A percentile compares a stretch with the other conserved stretches of the same genome.
These are phyloP conservation scores for Platycercus adscitus DNA, from an alignment of 2,113 vertebrate species.

Conservation along the genomic window DNA sequence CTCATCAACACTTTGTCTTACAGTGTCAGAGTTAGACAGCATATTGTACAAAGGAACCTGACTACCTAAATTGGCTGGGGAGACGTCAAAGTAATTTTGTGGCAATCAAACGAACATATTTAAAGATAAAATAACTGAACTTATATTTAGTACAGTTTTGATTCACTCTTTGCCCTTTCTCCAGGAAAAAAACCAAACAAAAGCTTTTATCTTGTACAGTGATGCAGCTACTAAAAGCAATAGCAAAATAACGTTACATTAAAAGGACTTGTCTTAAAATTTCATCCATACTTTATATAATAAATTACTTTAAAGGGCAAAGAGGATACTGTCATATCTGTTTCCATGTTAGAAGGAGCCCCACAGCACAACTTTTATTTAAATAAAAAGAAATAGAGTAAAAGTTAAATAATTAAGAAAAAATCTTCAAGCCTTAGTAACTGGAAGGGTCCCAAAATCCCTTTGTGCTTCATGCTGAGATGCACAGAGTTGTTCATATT, in stretches of 20 bases:
- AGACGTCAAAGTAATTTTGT: background rate
- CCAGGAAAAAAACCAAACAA: background rate
- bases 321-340: background rate
- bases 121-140: conserved; percentile 8
- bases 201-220: background rate
- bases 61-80: background rate
- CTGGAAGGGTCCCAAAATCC: conserved; percentile 53
- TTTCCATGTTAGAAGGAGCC: background rate
- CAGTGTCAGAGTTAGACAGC: background rate
- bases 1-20: conserved; percentile 14
- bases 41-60: background rate
- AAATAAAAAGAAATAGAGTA: conserved; percentile 25
- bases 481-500: conserved; percentile 49
- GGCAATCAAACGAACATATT: background rate
- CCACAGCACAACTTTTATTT: conserved; percentile 4
- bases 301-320: conserved; percentile 3
- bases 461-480: conserved; percentile 59
- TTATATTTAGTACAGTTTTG: background rate
- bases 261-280: background rate
- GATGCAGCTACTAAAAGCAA: background rate
- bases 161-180: background rate
- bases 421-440: conserved; percentile 43
- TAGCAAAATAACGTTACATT: background rate
- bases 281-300: background rate
- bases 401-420: conserved; percentile 58